Evolutionary conservation across 2,113 vertebrate genomes (phyloP).

Genomic region (Agelaius phoeniceus): DNA sequence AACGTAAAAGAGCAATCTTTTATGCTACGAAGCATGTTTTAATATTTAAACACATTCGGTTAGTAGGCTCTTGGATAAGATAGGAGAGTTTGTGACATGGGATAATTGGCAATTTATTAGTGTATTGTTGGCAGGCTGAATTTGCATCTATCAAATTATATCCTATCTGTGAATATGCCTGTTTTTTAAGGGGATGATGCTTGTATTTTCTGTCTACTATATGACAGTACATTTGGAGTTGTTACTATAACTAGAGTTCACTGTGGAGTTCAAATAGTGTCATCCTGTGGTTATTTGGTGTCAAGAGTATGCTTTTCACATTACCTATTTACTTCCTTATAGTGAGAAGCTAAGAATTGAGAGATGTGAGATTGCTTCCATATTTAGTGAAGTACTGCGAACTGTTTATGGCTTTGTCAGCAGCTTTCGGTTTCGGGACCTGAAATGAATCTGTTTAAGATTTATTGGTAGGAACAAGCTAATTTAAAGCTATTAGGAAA

Average conservation of each 20-base stretch:
- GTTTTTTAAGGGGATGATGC: background rate
- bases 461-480: background rate
- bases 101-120: background rate
- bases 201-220: background rate
- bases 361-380: background rate
- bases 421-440: background rate
- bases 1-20: background rate
- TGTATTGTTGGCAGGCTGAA: background rate
- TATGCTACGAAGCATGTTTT: background rate
- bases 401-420: background rate
- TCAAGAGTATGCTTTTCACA: background rate
- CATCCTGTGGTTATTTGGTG: background rate
- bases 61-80: background rate
- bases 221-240: background rate
- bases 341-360: background rate
- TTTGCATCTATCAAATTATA: background rate
- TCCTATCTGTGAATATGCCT: background rate
- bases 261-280: background rate
- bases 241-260: background rate
- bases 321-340: background rate
- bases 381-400: background rate
- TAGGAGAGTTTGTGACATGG: background rate
- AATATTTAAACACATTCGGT: background rate
- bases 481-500: background rate
- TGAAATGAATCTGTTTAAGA: background rate